Base-by-base conservation (phyloP, 2,888 invertebrate species). In the Scaptomyza polygonia region DNA sequence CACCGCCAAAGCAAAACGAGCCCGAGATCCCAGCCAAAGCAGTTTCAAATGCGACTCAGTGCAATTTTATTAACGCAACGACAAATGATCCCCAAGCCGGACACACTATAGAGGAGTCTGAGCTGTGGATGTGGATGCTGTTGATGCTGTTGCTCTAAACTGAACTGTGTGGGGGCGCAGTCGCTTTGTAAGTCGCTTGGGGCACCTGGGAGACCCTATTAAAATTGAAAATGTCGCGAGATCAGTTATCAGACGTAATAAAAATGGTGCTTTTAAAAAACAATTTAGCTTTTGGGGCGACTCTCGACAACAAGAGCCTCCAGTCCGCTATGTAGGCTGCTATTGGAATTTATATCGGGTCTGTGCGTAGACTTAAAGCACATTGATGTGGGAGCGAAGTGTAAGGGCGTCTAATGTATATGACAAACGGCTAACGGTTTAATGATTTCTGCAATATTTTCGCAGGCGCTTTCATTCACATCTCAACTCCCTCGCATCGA, bases 21-120 rank as follows among this genome's bases (percentile, higher is more conserved):
- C 56, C 42, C 51, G 47, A 62, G 62, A 62, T 59, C 21, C 70
- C 54, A 52, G 58, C 78, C 88, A 87, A 88, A 88, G 88, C 87
- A 77, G 79, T 88, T 89, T 90, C 89, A 89, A 89, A 89, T 87
- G 90, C 89, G 88, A 88, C 89, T 90, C 87, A 87, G 89, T 89
- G 90, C 89, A 90, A 85, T 89, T 90, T 89, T 89, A 88, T 89
- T 89, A 89, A 88, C 79, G 83, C 89, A 89, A 83, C 84, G 88
- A 88, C 86, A 86, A 88, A 88, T 88, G 87, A 82, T 86, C 80
- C 65, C 71, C 68, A 61, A 71, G 79, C 72, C 66, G 72, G 74
- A 69, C 66, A 68, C 67, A 42, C 58, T 51, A 14, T n/a, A 51
- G 18, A 40, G 48, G 18, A 48, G 48, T 45, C 7, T 34, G 49